phyloP scores from a whole-genome alignment of 2,113 vertebrate species.

The Hirundichthys speculiger region DNA sequence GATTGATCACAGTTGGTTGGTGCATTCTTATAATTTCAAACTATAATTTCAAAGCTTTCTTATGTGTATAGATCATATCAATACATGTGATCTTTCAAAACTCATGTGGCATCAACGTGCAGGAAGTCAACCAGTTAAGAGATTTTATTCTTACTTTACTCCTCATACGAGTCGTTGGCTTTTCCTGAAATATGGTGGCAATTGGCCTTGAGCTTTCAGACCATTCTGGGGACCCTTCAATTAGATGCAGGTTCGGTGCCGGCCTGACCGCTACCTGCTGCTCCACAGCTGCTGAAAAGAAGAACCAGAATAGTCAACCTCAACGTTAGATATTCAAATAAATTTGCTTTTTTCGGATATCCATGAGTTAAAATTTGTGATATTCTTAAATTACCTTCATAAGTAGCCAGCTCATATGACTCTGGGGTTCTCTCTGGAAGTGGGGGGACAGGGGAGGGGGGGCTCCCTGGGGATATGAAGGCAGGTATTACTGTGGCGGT shows the following conservation, averaged over 20 bases:
- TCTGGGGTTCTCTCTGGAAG: conserved; percentile 93
- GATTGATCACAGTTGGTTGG: no score
- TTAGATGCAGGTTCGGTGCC: conserved; percentile 34
- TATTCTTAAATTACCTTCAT: conserved; percentile 73
- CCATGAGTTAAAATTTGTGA: neutral
- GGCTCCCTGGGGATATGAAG: conserved; percentile 46
- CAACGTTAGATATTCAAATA: fast-evolving
- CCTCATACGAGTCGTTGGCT: conserved; percentile 54
- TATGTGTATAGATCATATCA: no score
- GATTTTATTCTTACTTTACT: conserved; percentile 78
- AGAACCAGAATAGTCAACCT: neutral
- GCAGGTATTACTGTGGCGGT: no score
- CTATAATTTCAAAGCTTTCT: no score
- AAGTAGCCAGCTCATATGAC: conserved; percentile 85
- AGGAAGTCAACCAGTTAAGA: neutral
- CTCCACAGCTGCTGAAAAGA: conserved; percentile 51
- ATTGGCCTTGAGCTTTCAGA: conserved; percentile 66
- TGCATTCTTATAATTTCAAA: no score
- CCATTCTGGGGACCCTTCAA: conserved; percentile 83
- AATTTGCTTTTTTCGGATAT: neutral
- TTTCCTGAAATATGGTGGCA: conserved; percentile 10
- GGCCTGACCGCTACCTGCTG: conserved; percentile 10
- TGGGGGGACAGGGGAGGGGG: conserved; percentile 81
- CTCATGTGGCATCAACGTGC: no score
- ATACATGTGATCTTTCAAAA: neutral